Evolutionary conservation across 2,888 invertebrate genomes (phyloP).

Genomic region (Tuberolachnus salignus): DNA sequence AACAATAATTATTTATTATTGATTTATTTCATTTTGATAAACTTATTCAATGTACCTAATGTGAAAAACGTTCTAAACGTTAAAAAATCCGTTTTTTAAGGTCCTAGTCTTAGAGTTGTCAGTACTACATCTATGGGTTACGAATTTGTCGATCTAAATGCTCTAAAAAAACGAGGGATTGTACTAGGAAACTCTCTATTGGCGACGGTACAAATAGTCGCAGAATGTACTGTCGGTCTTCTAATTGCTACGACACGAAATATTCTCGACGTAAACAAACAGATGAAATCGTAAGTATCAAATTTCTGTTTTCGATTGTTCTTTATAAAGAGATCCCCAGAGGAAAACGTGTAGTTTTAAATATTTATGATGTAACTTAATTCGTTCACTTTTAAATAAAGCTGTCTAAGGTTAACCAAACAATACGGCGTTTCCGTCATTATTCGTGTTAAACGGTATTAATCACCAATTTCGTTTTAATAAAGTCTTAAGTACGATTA

Average conservation of each 20-base stretch:
- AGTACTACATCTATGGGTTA: slow-evolving; percentile 90
- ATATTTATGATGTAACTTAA: too few relatives aligned
- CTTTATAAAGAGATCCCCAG: too few relatives aligned
- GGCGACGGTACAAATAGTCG: slow-evolving; percentile 86
- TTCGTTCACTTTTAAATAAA: too few relatives aligned
- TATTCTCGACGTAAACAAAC: slow-evolving; percentile 73
- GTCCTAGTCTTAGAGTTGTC: slow-evolving; percentile 68
- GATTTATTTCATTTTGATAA: background rate
- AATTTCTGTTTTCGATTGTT: slow-evolving; percentile 57
- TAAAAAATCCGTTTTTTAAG: background rate
- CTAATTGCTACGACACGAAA: slow-evolving; percentile 83
- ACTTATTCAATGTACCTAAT: too few relatives aligned
- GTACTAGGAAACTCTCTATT: slow-evolving; percentile 87
- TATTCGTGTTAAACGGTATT: too few relatives aligned
- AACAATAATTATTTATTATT: too few relatives aligned
- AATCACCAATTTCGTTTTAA: too few relatives aligned
- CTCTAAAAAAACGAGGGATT: slow-evolving; percentile 76
- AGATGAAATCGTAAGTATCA: slow-evolving; percentile 57
- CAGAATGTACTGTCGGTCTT: slow-evolving; percentile 84
- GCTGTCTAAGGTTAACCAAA: too few relatives aligned
- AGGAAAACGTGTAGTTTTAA: too few relatives aligned
- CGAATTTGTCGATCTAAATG: slow-evolving; percentile 82
- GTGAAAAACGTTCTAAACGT: too few relatives aligned
- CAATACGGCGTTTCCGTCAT: too few relatives aligned
- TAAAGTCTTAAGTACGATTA: too few relatives aligned